phyloP scores from a whole-genome alignment of 2,113 vertebrate genomes.

The Hystrix brachyura region DNA sequence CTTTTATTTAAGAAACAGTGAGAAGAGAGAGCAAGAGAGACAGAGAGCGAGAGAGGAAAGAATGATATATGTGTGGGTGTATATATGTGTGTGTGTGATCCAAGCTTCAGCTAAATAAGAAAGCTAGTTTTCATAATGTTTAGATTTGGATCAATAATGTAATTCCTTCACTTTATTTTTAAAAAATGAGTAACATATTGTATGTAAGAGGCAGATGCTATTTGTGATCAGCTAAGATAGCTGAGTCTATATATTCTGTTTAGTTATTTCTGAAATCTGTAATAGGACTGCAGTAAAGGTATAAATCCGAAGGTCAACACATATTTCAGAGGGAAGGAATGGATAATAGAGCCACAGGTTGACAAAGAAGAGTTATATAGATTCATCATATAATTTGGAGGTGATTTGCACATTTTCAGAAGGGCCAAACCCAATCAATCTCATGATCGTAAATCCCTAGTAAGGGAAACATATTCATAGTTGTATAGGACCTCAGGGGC shows the following conservation, averaged over 20 bases:
- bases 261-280: slow-evolving; percentile 43
- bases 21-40: neutral
- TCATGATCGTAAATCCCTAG: neutral
- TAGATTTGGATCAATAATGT: neutral
- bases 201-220: slow-evolving; percentile 39
- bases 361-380: neutral
- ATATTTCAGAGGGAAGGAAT: neutral
- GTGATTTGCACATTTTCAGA: neutral
- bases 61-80: neutral
- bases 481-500: neutral
- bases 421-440: neutral
- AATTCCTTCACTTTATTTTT: neutral
- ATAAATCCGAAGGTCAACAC: neutral
- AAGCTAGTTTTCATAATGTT: slow-evolving; percentile 52
- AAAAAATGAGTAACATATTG: slow-evolving; percentile 23
- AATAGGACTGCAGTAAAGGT: neutral
- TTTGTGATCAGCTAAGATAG: slow-evolving; percentile 37
- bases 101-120: slow-evolving; percentile 46
- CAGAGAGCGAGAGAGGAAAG: neutral
- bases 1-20: neutral
- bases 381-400: neutral
- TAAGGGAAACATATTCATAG: neutral
- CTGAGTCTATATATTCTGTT: slow-evolving; percentile 9
- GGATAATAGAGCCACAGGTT: neutral
- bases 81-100: neutral